Conservation (phyloP, 2,797 vertebrate species). For the Chelonia mydas region DNA sequence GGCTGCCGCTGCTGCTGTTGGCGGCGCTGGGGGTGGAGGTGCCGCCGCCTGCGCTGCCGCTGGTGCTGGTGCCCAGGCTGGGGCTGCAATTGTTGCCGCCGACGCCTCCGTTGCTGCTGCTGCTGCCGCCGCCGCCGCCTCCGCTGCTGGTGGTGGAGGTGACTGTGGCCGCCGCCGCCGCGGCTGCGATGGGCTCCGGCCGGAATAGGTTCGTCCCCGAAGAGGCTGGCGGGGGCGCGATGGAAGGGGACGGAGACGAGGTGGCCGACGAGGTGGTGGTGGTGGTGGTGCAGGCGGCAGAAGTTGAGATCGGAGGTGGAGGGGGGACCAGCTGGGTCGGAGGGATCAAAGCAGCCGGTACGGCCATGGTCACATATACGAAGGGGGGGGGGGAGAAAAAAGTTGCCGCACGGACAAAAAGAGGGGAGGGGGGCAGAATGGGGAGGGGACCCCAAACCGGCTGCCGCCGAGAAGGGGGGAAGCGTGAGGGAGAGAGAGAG, state of each 20-base stretch:
- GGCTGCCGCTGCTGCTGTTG: constrained; percentile 84
- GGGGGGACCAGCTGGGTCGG: constrained; percentile 90
- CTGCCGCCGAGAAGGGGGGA: constrained; percentile 56
- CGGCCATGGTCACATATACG: constrained; percentile 95
- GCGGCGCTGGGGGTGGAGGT: constrained; percentile 68
- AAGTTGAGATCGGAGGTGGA: constrained; percentile 90
- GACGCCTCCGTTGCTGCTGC: constrained; percentile 63
- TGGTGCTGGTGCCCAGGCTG: constrained; percentile 27
- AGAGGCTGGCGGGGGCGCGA: constrained; percentile 86
- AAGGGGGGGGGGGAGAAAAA: constrained; percentile 32
- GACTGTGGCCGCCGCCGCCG: constrained; percentile 79
- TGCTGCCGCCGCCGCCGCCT: constrained; percentile 80
- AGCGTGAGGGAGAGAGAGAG: constrained; percentile 20
- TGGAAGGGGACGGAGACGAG: constrained; percentile 90
- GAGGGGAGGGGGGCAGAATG: constrained; percentile 48
- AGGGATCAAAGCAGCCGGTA: constrained; percentile 96
- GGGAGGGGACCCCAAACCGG: constrained; percentile 44
- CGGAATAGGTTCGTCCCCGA: constrained; percentile 89
- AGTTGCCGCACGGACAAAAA: constrained; percentile 39
- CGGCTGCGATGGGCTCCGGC: constrained; percentile 87
- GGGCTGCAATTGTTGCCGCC: constrained; percentile 69
- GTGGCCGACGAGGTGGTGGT: constrained; percentile 88
- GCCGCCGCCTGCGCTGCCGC: constrained; percentile 27
- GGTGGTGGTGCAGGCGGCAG: constrained; percentile 83
- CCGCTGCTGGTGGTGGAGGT: constrained; percentile 81